These are phyloP conservation scores for Cheiracanthium punctorium DNA, from an alignment of 2,888 invertebrate genomes.

Conservation along the genomic window DNA sequence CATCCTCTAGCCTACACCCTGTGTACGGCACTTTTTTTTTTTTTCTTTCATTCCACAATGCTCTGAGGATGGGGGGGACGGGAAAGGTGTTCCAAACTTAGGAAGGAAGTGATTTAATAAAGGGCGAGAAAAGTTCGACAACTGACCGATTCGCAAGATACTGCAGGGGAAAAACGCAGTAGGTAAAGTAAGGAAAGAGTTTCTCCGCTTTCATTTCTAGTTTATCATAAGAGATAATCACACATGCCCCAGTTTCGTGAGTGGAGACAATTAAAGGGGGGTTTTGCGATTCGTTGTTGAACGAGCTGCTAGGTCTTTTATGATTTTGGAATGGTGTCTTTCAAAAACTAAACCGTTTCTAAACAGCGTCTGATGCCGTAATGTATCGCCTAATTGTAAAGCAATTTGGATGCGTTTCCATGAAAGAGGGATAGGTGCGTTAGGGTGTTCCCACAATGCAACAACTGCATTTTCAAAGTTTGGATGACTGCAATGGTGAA, in stretches of 20 bases:
- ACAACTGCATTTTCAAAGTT: no score
- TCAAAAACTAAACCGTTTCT: no score
- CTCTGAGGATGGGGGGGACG: constrained; percentile 22
- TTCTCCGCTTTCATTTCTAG: constrained; percentile 29
- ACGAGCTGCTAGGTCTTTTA: no score
- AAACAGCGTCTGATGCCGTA: no score
- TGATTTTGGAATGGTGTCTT: no score
- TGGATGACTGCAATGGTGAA: no score
- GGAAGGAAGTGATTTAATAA: constrained; percentile 59
- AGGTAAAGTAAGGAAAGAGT: constrained; percentile 43
- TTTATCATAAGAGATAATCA: constrained; percentile 37
- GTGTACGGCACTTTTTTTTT: constrained; percentile 26
- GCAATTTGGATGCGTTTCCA: no score
- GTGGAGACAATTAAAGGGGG: constrained; percentile 3
- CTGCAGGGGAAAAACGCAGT: not conserved
- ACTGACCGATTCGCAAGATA: constrained; percentile 27
- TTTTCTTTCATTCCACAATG: constrained; percentile 1
- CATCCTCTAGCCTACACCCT: constrained; percentile 37
- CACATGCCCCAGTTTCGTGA: constrained; percentile 25
- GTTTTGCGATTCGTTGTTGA: no score
- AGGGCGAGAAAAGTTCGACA: constrained; percentile 42
- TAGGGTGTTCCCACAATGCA: no score
- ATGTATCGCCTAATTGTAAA: no score
- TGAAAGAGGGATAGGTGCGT: no score
- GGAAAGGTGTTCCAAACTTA: constrained; percentile 16